Evolutionary conservation across 2,113 vertebrate genomes (phyloP).

Genomic region (Amblyornis subalaris): DNA sequence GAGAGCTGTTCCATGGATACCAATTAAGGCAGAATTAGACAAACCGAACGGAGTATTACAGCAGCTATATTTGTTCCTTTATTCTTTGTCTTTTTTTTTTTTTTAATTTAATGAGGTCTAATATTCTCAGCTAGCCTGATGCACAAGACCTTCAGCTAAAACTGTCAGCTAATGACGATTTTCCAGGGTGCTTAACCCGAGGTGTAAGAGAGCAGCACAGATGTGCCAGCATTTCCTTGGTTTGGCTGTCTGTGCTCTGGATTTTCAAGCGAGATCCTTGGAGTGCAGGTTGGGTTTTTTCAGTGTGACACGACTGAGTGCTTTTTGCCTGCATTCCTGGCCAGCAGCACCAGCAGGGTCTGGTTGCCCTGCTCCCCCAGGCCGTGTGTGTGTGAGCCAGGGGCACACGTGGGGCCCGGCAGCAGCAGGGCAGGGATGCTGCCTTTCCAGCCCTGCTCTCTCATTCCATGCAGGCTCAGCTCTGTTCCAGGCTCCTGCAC

Average conservation of each 20-base stretch:
- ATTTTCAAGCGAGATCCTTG: not conserved
- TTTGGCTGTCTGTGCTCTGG: not conserved
- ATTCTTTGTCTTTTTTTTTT: not conserved
- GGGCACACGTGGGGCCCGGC: not conserved
- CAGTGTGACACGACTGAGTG: not conserved
- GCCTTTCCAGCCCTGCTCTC: constrained; percentile 55
- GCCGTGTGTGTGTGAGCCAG: not conserved
- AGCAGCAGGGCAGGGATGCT: constrained; percentile 14
- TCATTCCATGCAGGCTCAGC: constrained; percentile 75
- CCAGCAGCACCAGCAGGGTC: not conserved
- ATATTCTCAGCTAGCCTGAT: constrained; percentile 5
- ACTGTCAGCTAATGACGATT: constrained; percentile 34
- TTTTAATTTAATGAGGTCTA: constrained; percentile 49
- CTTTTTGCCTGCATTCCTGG: not conserved
- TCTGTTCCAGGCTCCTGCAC: constrained; percentile 71
- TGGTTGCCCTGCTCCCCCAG: not conserved
- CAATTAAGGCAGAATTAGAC: constrained; percentile 19
- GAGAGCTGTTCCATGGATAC: not conserved
- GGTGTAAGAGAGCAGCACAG: not conserved
- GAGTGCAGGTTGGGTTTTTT: not conserved
- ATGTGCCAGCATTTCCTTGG: not conserved
- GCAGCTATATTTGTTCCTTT: not conserved
- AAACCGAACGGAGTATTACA: not conserved
- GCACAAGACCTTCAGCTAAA: not conserved
- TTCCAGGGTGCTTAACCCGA: constrained; percentile 11